A percentile compares a stretch with the other conserved stretches of the same genome.
Conservation (phyloP, 2,888 invertebrate genomes). For the Acleris sparsana region DNA sequence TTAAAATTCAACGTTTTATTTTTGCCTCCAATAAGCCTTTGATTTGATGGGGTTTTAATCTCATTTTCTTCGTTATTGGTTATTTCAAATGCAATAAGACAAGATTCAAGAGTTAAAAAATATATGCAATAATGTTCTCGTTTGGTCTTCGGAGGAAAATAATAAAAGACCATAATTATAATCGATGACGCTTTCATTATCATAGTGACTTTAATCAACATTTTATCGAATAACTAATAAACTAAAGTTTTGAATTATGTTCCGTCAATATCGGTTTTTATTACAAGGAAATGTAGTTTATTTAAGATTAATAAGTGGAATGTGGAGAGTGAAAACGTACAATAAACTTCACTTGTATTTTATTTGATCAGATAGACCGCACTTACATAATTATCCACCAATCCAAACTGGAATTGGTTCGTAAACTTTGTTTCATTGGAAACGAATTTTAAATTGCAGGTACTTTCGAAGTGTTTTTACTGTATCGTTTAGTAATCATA, state of each 20-base stretch:
- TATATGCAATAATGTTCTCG: too few species aligned
- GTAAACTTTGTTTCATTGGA: background rate
- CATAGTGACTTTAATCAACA: constrained; percentile 1
- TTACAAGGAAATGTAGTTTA: too few species aligned
- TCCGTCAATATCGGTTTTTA: too few species aligned
- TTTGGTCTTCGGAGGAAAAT: too few species aligned
- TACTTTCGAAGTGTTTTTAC: background rate
- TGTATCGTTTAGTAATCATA: background rate
- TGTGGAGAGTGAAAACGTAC: too few species aligned
- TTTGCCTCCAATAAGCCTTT: constrained; percentile 8
- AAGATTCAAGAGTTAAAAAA: background rate
- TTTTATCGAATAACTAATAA: background rate
- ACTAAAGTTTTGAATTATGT: too few species aligned
- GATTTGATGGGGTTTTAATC: constrained; percentile 3
- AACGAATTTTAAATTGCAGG: background rate
- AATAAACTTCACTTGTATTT: too few species aligned
- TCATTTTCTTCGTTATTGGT: background rate
- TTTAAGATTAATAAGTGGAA: too few species aligned
- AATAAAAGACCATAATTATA: too few species aligned
- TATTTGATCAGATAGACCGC: too few species aligned
- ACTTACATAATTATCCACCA: background rate
- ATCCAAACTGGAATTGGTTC: background rate
- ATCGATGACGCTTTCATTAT: too few species aligned
- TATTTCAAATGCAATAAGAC: background rate
- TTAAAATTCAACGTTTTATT: constrained; percentile 17